These are phyloP conservation scores for Eretmochelys imbricata DNA, from an alignment of 2,113 vertebrate genomes.

Conservation along the genomic window DNA sequence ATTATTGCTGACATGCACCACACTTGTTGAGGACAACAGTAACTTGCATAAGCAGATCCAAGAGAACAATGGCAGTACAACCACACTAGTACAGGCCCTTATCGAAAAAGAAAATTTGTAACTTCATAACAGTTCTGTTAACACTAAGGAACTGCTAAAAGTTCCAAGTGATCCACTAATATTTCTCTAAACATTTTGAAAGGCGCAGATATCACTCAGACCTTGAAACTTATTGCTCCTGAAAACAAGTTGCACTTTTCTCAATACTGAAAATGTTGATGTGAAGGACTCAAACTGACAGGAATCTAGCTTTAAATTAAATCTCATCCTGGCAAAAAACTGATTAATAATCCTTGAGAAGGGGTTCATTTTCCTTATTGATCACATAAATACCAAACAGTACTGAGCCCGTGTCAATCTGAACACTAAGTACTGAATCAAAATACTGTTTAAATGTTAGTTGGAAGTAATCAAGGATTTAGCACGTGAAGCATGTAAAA, in stretches of 20 bases:
- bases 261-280: background rate
- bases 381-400: background rate
- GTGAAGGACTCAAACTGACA: background rate
- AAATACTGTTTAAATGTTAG: conserved; percentile 31
- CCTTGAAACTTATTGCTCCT: background rate
- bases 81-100: background rate
- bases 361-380: background rate
- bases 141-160: background rate
- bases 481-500: conserved; percentile 49
- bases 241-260: background rate
- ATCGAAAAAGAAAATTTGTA: background rate
- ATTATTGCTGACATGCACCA: background rate
- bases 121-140: background rate
- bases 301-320: background rate
- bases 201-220: background rate
- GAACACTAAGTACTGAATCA: conserved; percentile 40
- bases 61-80: background rate
- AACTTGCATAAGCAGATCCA: background rate
- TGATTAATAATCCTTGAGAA: background rate
- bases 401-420: conserved; percentile 13
- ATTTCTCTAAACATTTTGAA: background rate
- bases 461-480: conserved; percentile 43
- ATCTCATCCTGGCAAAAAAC: background rate
- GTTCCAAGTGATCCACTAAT: background rate
- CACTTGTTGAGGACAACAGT: background rate